Percentiles rank a stretch among this genome's conserved stretches.
These are phyloP conservation scores for Zygaena filipendulae DNA, from an alignment of 2,888 invertebrate genomes.

Conservation along the genomic window DNA sequence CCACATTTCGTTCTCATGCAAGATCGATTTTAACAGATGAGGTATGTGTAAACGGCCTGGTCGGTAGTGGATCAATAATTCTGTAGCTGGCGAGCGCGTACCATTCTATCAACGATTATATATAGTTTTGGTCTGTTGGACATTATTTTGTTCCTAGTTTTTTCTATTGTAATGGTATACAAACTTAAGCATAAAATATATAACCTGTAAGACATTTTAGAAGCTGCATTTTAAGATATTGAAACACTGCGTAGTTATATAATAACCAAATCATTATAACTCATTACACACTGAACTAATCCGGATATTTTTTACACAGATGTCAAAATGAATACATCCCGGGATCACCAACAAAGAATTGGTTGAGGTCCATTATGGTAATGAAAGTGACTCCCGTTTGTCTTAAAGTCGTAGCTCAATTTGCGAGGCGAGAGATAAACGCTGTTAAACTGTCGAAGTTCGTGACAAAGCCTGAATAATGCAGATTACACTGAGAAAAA, in stretches of 20 bases:
- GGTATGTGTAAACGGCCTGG: no score
- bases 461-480: conserved; percentile 69
- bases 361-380: conserved; percentile 63
- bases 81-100: conserved; percentile 53
- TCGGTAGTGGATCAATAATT: conserved; percentile 50
- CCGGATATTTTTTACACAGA: no score
- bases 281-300: no score
- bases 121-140: conserved; percentile 60
- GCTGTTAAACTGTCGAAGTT: conserved; percentile 70
- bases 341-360: conserved; percentile 59
- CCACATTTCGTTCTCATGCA: no score
- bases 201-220: no score
- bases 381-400: conserved; percentile 68
- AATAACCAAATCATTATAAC: no score
- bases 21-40: no score
- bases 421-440: conserved; percentile 69
- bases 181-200: no score
- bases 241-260: no score
- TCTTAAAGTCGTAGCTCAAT: conserved; percentile 69
- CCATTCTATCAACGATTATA: conserved; percentile 65
- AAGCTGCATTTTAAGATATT: no score
- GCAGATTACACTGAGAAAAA: conserved; percentile 68
- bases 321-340: conserved; percentile 42
- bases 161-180: no score
- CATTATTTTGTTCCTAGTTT: conserved; percentile 41